Evolutionary conservation across 2,888 invertebrate genomes (phyloP), one percentile per base, ranked within the genome.

Genomic region (Sipha maydis): DNA sequence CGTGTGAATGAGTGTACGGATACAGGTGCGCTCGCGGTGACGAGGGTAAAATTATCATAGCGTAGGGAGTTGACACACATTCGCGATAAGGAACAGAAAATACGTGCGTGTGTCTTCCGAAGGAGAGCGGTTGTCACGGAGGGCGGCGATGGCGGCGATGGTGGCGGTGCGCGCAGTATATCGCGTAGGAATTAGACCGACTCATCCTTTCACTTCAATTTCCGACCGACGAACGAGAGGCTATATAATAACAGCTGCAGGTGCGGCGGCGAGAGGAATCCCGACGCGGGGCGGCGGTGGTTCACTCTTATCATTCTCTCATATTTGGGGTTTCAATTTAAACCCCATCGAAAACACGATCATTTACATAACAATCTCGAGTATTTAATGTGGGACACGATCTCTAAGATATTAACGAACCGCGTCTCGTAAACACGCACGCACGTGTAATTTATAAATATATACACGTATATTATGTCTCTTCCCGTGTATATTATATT

Each of bases 241-340:
- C 34, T 54, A 54, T 48, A 8, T 4, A 8, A 21, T n/a, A 41
- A 31, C 71, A 71, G 71, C 71, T 38, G 14, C 48, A 48, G 28
- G 14, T 28, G 21, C 3, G 41, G n/a, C 14, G 17, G 71, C n/a
- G 28, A n/a, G 8, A n/a, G 7, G 8, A n/a, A 25, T 21, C 21
- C n/a, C 4, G 67, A 8, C n/a, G 7, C n/a, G 21, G n/a, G 7
- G 79, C 25, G 25, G n/a, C 21, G 38, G 7, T n/a, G 61, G 31
- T 3, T 83, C 71, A 0, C 21, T 83, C 69, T 83, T 83, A 83
- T 83, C 82, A 3, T 48, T 31, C 48, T 48, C 48, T 71, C 69
- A 48, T 83, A 83, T 83, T 83, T 71, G 71, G 7, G 71, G 82
- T 83, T 83, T 83, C 69, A 71, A 71, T 83, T 83, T 83, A 83